Evolutionary conservation across 2,888 invertebrate species (phyloP).

Genomic region (Sinelater perroti): DNA sequence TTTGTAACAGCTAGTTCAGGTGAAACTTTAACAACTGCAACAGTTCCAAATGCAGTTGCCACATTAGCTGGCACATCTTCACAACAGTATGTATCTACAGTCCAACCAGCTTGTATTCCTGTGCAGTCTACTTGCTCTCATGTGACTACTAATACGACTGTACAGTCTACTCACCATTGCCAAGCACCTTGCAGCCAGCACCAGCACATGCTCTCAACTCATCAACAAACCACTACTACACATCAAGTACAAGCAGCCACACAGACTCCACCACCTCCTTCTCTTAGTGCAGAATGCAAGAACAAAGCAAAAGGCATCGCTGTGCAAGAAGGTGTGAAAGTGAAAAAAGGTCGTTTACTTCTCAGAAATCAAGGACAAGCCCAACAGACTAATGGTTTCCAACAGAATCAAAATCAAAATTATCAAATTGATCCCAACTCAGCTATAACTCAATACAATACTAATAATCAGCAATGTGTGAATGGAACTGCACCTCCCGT

Average conservation of each 20-base stretch:
- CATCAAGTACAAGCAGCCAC: constrained; percentile 72
- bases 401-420: constrained; percentile 60
- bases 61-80: constrained; percentile 45
- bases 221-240: constrained; percentile 48
- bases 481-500: constrained; percentile 58
- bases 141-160: constrained; percentile 39
- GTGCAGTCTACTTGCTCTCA: constrained; percentile 51
- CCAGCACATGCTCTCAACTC: constrained; percentile 46
- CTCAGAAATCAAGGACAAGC: constrained; percentile 61
- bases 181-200: constrained; percentile 54
- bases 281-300: constrained; percentile 50
- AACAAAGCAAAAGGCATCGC: constrained; percentile 50
- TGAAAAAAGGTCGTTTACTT: constrained; percentile 58
- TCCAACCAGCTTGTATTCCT: constrained; percentile 47
- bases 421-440: constrained; percentile 64
- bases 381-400: constrained; percentile 58
- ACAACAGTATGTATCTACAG: constrained; percentile 48
- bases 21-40: constrained; percentile 52
- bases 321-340: constrained; percentile 53
- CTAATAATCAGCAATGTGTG: constrained; percentile 40
- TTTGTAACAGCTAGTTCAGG: constrained; percentile 47
- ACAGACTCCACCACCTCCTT: constrained; percentile 65
- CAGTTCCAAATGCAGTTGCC: constrained; percentile 52
- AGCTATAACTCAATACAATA: constrained; percentile 46
- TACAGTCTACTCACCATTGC: constrained; percentile 49